Conservation (phyloP, 2,888 invertebrate genomes). For the Hirtodrosophila duncani region DNA sequence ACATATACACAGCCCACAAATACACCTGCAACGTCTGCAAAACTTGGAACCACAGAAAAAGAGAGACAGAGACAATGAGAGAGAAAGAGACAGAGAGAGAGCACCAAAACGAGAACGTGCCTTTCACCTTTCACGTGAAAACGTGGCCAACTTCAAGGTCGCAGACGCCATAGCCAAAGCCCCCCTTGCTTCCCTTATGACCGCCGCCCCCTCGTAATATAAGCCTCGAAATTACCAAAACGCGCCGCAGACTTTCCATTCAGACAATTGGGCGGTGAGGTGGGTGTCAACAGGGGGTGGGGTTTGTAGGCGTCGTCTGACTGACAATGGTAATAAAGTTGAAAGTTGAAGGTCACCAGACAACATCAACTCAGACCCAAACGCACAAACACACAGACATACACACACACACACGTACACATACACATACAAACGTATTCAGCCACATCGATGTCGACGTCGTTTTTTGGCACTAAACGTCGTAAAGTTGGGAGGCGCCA, state of each 20-base stretch:
- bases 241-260: conserved; percentile 51
- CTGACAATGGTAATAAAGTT: conserved; percentile 69
- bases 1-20: neutral
- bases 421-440: neutral
- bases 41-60: no score
- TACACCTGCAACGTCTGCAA: no score
- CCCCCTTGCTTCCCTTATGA: conserved; percentile 2
- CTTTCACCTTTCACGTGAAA: conserved; percentile 66
- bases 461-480: conserved; percentile 52
- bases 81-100: no score
- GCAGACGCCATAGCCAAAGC: conserved; percentile 51
- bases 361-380: conserved; percentile 30
- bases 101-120: conserved; percentile 51
- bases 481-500: conserved; percentile 27
- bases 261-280: conserved; percentile 9
- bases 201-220: conserved; percentile 13
- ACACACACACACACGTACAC: conserved; percentile 12
- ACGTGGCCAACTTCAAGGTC: conserved; percentile 66
- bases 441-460: conserved; percentile 18
- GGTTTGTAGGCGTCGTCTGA: conserved; percentile 24
- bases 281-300: neutral
- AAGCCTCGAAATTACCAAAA: conserved; percentile 63
- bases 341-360: conserved; percentile 77
- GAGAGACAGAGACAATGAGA: no score
- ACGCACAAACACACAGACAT: conserved; percentile 2